phyloP scores from a whole-genome alignment of 2,888 invertebrate genomes.

The Actias luna region DNA sequence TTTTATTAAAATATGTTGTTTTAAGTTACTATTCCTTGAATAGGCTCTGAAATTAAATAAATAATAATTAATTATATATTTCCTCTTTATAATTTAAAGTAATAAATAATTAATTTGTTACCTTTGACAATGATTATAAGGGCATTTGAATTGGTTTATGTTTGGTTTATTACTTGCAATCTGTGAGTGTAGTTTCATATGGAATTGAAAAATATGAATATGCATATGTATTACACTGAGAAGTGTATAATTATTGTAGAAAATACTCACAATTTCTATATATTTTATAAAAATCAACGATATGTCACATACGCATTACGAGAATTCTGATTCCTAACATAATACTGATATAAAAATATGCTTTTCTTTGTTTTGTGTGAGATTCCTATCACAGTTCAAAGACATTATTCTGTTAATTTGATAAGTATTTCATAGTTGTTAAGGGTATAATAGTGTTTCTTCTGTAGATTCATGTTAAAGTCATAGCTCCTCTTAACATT shows the following conservation, averaged over 20 bases:
- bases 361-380: no score
- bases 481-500: slow-evolving; percentile 82
- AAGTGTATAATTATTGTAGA: no score
- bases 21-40: slow-evolving; percentile 78
- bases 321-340: no score
- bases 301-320: no score
- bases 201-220: no score
- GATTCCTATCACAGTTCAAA: no score
- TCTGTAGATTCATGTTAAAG: slow-evolving; percentile 81
- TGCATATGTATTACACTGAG: no score
- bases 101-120: slow-evolving; percentile 28
- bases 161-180: not conserved
- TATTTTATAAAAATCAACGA: no score
- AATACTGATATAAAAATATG: no score
- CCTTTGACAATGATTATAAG: slow-evolving; percentile 62
- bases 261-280: no score
- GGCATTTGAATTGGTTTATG: slow-evolving; percentile 48
- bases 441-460: slow-evolving; percentile 79
- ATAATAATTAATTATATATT: not conserved
- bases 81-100: not conserved
- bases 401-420: slow-evolving; percentile 75
- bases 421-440: slow-evolving; percentile 75
- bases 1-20: slow-evolving; percentile 73
- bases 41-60: slow-evolving; percentile 61
- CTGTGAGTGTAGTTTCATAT: slow-evolving; percentile 54